Percentiles rank a stretch among this genome's conserved stretches.
Evolutionary conservation across 2,797 vertebrate genomes (phyloP).

Genomic region (Champsocephalus esox): DNA sequence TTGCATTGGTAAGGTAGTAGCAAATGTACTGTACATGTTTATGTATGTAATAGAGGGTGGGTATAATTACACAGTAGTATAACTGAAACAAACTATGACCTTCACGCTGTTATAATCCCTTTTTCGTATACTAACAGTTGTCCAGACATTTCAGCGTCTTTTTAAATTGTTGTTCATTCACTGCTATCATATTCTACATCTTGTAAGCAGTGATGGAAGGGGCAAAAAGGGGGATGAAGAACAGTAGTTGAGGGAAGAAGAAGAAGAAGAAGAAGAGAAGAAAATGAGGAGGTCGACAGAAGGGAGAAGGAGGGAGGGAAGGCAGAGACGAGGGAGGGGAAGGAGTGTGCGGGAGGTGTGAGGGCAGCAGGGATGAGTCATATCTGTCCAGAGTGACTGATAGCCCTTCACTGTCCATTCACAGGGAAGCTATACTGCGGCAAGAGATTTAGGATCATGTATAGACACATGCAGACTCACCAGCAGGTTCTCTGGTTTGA

Average conservation of each 20-base stretch:
- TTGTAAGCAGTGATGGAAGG: background rate
- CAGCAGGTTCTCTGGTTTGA: conserved; percentile 98
- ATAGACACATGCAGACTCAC: conserved; percentile 77
- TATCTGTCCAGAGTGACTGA: conserved; percentile 47
- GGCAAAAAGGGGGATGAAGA: background rate
- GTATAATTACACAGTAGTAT: too few species aligned
- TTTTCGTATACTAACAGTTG: background rate
- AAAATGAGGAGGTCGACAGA: conserved; percentile 20
- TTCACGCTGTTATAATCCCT: background rate
- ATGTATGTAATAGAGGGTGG: background rate
- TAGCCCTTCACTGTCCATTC: conserved; percentile 61
- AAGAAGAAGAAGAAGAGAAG: conserved; percentile 9
- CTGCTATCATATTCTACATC: background rate
- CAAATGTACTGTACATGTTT: background rate
- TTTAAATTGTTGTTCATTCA: background rate
- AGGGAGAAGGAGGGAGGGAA: conserved; percentile 29
- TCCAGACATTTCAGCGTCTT: background rate
- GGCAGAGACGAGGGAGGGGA: conserved; percentile 30
- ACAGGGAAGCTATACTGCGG: conserved; percentile 37
- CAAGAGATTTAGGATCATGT: conserved; percentile 18
- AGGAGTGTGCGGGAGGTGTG: conserved; percentile 58
- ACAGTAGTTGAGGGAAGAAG: background rate
- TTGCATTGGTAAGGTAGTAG: background rate
- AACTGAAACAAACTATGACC: background rate
- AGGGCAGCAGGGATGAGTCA: conserved; percentile 71